phyloP scores from a whole-genome alignment of 2,113 vertebrate genomes.

The Lagopus leucura region DNA sequence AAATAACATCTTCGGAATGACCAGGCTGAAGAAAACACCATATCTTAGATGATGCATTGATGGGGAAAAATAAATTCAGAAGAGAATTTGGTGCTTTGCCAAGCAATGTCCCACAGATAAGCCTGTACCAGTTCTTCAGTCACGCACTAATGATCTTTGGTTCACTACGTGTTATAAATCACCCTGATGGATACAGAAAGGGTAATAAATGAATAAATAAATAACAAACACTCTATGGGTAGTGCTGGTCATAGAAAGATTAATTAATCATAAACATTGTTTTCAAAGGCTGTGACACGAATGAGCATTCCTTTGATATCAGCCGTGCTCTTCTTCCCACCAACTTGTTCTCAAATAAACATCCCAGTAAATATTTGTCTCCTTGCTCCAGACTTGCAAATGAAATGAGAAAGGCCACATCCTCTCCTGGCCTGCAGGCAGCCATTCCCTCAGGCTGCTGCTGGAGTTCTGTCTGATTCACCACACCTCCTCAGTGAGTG shows the following conservation, averaged over 20 bases:
- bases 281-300: constrained; percentile 47
- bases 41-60: constrained; percentile 70
- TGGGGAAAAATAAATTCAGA: constrained; percentile 69
- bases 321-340: constrained; percentile 54
- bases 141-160: constrained; percentile 62
- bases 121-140: constrained; percentile 68
- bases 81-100: constrained; percentile 61
- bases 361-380: constrained; percentile 64
- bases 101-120: constrained; percentile 69
- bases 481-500: not conserved
- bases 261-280: constrained; percentile 47
- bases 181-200: constrained; percentile 57
- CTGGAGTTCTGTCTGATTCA: not conserved
- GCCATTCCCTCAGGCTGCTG: not conserved
- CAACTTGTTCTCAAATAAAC: constrained; percentile 67
- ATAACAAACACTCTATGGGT: constrained; percentile 64
- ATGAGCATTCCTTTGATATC: constrained; percentile 66
- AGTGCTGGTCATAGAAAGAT: constrained; percentile 47
- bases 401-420: constrained; percentile 5
- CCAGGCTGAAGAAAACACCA: constrained; percentile 72
- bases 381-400: not conserved
- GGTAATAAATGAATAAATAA: constrained; percentile 70
- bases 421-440: not conserved
- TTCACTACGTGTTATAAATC: constrained; percentile 63
- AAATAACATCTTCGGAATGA: constrained; percentile 72